A percentile compares a stretch with the other conserved stretches of the same genome.
Conservation (phyloP, 2,888 invertebrate genomes). For the Ommatoiulus sabulosus region DNA sequence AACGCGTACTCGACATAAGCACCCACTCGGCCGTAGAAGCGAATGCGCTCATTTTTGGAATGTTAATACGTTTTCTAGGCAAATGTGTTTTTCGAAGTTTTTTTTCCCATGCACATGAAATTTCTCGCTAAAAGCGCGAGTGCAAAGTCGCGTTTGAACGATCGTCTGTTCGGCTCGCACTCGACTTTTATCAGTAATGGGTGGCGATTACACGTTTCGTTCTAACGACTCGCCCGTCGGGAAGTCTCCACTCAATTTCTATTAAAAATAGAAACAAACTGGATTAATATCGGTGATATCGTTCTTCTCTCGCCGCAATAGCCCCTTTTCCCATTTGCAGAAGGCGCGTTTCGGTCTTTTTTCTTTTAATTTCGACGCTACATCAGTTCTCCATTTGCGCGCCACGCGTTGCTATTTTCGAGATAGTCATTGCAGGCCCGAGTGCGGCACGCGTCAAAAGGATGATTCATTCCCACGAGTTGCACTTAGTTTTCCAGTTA, state of each 20-base stretch:
- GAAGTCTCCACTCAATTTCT: constrained; percentile 17
- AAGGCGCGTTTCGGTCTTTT: constrained; percentile 7
- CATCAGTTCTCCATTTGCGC: constrained; percentile 26
- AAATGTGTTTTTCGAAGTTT: neutral
- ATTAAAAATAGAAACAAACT: constrained; percentile 6
- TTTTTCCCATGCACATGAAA: neutral
- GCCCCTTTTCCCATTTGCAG: neutral
- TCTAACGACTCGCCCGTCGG: neutral
- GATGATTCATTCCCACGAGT: neutral
- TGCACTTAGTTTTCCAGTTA: neutral
- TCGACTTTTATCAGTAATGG: constrained; percentile 31
- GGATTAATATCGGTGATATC: constrained; percentile 39
- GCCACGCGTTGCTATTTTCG: neutral
- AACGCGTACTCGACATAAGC: neutral
- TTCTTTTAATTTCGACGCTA: neutral
- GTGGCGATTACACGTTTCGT: constrained; percentile 23
- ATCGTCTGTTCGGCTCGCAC: constrained; percentile 16
- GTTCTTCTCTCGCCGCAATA: constrained; percentile 36
- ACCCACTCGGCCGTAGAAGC: neutral
- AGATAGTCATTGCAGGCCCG: neutral
- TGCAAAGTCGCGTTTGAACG: constrained; percentile 28
- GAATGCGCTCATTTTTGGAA: neutral
- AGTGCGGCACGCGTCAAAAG: neutral
- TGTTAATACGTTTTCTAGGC: neutral
- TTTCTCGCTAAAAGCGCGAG: neutral